Base-by-base conservation (phyloP, 2,113 vertebrate species). In the Vireo altiloquus region DNA sequence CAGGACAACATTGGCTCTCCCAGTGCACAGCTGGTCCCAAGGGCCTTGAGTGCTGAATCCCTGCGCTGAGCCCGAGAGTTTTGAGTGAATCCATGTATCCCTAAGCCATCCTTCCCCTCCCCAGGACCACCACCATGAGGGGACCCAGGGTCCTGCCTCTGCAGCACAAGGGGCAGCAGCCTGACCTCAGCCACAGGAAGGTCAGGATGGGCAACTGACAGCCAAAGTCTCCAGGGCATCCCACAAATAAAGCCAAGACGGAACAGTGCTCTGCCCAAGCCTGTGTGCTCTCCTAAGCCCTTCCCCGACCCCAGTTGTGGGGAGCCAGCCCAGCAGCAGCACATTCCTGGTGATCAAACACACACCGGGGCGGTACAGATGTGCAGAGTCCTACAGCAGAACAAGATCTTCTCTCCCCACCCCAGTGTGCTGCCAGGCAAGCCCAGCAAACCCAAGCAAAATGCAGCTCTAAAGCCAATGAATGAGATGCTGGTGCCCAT, bases 271-370 rank as follows among this genome's bases (percentile, higher is more conserved):
- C 80, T 78, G 25, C 25, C 50, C 50, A 35, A n/a, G 37, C 10
- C 54, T 49, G 6, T 3, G 37, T 8, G 46, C 50, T 87, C n/a
- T 24, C 13, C 31, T 37, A 8, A 65, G 54, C 22, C 59, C 37
- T 23, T 16, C 9, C 0, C 2, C 23, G 2, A 37, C 47, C 52
- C 30, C 39, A 35, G 39, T 66, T 15, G 27, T 20, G 22, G 31
- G 0, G 7, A 77, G 39, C 25, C 37, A 71, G 39, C 75, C 47
- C 59, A 33, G 70, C 0, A 0, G 18, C 2, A 47, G 49, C 6
- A 0, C 18, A 19, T 21, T 46, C 13, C 60, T 0, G 0, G 12
- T 9, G 61, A 11, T 2, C 4, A 9, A 33, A 53, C 0, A 0
- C 54, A 1, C 4, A 4, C 16, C 8, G 7, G 15, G 60, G 15